Base-by-base conservation (phyloP, 1,140 invertebrate species). In the Drusus annulatus region DNA sequence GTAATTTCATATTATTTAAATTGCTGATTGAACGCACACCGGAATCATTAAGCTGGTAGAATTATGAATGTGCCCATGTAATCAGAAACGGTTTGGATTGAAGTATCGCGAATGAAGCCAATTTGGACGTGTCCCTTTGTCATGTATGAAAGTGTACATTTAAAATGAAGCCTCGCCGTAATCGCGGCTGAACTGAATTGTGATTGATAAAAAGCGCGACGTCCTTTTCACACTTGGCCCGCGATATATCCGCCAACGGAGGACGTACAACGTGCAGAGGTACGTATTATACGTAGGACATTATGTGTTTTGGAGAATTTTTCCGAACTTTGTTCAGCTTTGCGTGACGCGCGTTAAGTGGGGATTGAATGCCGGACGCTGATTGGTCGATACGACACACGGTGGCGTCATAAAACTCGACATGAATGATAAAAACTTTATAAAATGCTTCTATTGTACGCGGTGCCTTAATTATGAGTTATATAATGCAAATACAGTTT, bases 271-370 rank as follows among this genome's bases (percentile, higher is more conserved):
- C 36, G 13, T 45, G 13, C 36, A 10, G 10, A 10, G 13, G 36
- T 45, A 45, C 10, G 36, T 45, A 13, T 45, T 45, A 45, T 45
- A 45, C 10, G 10, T 45, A 45, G 36, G 36, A 45, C 10, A 45
- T 45, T 45, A 45, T 45, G 36, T 45, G 36, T 45, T 45, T 45
- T 45, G 36, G 36, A 51, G 69, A 56, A 56, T 6, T 54, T 54
- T 74, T 74, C 23, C 69, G 13, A 23, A 51, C 58, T 62, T 63
- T 65, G 28, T 65, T 74, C 25, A 65, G 58, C 75, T 65, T 63
- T 77, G 75, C 75, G 60, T 77, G 60, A 77, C 60, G 75, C 60
- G 75, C 50, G 60, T 65, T 77, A 62, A 77, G 60, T 77, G 60
- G 58, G 75, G 58, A 77, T 63, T 21, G 60, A 63, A 65, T 65